Base-by-base conservation (phyloP, 1,140 invertebrate genomes). In the Doryteuthis pealeii region DNA sequence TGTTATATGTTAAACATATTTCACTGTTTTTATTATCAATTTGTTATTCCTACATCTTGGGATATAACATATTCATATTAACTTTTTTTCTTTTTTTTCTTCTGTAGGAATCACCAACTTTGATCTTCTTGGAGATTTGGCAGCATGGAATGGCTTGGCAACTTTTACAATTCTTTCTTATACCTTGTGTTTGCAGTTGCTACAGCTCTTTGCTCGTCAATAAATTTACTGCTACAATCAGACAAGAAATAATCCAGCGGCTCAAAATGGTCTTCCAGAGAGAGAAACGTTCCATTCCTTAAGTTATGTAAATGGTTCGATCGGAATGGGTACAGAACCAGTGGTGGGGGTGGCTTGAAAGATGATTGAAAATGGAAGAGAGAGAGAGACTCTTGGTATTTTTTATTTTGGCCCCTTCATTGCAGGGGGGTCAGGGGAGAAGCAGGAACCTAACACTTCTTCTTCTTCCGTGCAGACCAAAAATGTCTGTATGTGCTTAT, bases 91-190 rank as follows among this genome's bases (percentile, higher is more conserved):
- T n/a, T n/a, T 73, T 70, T 69, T 76, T 31, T 71, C 65, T 31
- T 45, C 82, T 84, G 15, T 81, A 87, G 97, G 97, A 80, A 96
- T 99, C 84, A 99, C 97, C 43, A 98, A 99, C 87, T 99, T 99
- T 88, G 96, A 99, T 90, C 89, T 99, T 77, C 90, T 99, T 58
- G 97, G 97, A 45, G 94, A 97, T 86, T 97, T 88, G 97, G 97
- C 10, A 93, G 93, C 79, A 96, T 99, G 82, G 94, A 98, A 83
- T 99, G 98, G 98, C 90, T 99, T 18, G 96, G 96, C 30, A 98
- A 97, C 88, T 97, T 98, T 86, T 93, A 94, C 86, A 91, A 98
- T 74, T 95, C 99, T 71, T 87, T 99, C 28, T 87, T 94, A 12
- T 99, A 98, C 87, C 85, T 96, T 30, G 91, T 96, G 14, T 99